Base-by-base conservation (phyloP, 2,113 vertebrate genomes). In the Pseudorectes ferrugineus region DNA sequence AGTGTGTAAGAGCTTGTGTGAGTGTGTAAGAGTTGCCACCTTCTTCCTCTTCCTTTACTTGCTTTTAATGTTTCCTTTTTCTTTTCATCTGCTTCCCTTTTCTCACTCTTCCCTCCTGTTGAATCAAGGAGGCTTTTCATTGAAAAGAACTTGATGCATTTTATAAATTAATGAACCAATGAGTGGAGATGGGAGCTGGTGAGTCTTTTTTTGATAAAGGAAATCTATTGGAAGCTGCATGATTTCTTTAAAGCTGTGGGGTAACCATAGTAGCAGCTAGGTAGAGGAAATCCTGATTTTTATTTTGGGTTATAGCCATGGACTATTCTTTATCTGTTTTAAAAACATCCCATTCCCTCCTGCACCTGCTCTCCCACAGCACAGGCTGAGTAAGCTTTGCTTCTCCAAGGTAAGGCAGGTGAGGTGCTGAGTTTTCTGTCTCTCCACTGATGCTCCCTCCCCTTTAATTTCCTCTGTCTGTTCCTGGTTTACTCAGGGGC, bases 181-280 rank as follows among this genome's bases (percentile, higher is more conserved):
- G 49, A 70, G 24, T 54, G 40, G 46, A 70, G 38, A 54, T 67
- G 35, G 49, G 71, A 94, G 51, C 36, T 70, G 38, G 24, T 42
- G 33, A 68, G 16, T 10, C 15, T 61, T 16, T 67, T 81, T 74
- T 81, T 66, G 38, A 46, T 52, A 23, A 72, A 81, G 36, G 42
- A 91, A 79, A 28, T 46, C 40, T 70, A 62, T 76, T 54, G 31
- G 35, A 66, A 66, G 58, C 28, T 1, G 1, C 24, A 4, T 31
- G 26, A 70, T 54, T 89, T 82, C 63, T 85, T 88, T 13, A 46
- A 79, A 84, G 42, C 29, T 1, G 3, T 68, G 54, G 84, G 5
- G 67, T 95, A 91, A 83, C 91, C 70, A 79, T 73, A 89, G 87
- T 66, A 94, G 84, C 85, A 76, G 52, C 49, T 79, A 91, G 67